A percentile compares a stretch with the other conserved stretches of the same genome.
These are phyloP conservation scores for Nansenia antarctica DNA, from an alignment of 2,113 vertebrate species.

Conservation along the genomic window DNA sequence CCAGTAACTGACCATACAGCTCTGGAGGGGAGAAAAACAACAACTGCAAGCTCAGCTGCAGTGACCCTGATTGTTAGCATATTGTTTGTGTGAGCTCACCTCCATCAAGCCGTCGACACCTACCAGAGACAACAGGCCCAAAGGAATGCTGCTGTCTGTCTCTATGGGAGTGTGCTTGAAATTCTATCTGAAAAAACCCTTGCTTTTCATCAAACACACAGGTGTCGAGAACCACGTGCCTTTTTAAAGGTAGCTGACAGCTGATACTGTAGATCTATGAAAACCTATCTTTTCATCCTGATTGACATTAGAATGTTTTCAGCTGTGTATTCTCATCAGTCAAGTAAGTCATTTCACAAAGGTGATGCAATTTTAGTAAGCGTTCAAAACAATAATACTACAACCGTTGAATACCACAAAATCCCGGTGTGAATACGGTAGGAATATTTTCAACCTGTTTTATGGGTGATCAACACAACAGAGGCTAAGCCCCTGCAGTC, in stretches of 20 bases:
- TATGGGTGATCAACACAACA: conserved; percentile 7
- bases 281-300: no score
- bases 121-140: conserved; percentile 40
- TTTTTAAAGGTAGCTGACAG: not conserved
- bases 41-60: conserved; percentile 82
- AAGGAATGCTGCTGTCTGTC: conserved; percentile 67
- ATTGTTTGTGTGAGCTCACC: conserved; percentile 62
- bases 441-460: not conserved
- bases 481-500: not conserved
- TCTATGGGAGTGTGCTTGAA: not conserved
- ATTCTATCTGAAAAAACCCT: not conserved
- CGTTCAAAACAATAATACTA: not conserved
- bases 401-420: not conserved
- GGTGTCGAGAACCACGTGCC: no score
- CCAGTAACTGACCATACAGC: conserved; percentile 54
- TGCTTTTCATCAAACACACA: not conserved
- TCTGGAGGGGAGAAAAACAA: conserved; percentile 42
- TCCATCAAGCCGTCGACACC: conserved; percentile 69
- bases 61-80: conserved; percentile 63
- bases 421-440: not conserved
- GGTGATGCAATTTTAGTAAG: no score
- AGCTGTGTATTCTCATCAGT: no score
- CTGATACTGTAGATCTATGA: not conserved
- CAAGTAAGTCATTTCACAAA: no score
- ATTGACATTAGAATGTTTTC: no score